Evolutionary conservation across 2,113 vertebrate genomes (phyloP), one percentile per base, ranked within the genome.

Genomic region (Anseranas semipalmata): DNA sequence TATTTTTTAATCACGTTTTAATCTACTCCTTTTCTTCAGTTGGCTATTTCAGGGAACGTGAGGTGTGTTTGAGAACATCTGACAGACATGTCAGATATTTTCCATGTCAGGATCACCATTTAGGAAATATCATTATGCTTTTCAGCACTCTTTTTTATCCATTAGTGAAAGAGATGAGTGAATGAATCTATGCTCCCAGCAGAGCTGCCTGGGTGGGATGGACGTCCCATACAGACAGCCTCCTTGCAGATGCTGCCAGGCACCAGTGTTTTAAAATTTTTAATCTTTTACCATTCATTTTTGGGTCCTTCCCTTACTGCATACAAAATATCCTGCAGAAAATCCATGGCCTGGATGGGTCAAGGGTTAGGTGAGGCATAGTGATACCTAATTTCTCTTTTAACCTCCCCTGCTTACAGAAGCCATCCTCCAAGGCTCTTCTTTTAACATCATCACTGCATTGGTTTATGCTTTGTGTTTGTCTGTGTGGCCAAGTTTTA

Each of bases 401-500:
- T 28, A 27, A 20, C 2, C 8, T n/a, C 20, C 46, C 5, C 15
- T 7, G 79, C 35, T 63, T 8, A 4, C n/a, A 88, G 50, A 73
- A 60, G 41, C 6, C 41, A 32, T 35, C 27, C 65, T 52, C 16
- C n/a, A n/a, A 35, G 4, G 8, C 21, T 62, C 48, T 71, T 41
- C 17, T 37, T 84, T 79, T 76, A 72, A 53, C 30, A 21, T 63
- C 35, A 67, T 55, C 58, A 10, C 53, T 90, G 6, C 18, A 45
- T 52, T 75, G 20, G 4, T 62, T 62, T 59, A 15, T 63, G 41
- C 65, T 18, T 32, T 13, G 4, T 7, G 10, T 58, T 75, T 65
- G 55, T 35, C 27, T 24, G 3, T 0, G 0, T 28, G 71, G n/a
- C 15, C n/a, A 28, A 20, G 18, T n/a, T 76, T 73, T 66, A 25